These are phyloP conservation scores for Emydura subglobosa DNA, from an alignment of 2,113 vertebrate species.

Conservation along the genomic window DNA sequence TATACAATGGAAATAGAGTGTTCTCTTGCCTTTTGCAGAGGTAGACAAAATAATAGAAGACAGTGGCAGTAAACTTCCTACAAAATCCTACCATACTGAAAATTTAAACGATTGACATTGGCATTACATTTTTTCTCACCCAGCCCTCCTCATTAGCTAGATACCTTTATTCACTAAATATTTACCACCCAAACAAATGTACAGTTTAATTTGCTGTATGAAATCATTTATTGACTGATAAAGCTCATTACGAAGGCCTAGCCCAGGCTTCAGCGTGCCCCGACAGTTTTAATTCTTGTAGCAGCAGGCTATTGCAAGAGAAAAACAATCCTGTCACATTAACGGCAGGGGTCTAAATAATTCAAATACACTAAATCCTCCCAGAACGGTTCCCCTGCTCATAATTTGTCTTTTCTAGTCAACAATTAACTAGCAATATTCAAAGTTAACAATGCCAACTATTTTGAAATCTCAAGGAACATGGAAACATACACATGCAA, in stretches of 20 bases:
- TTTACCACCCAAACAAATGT: slow-evolving; percentile 88
- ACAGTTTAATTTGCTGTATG: slow-evolving; percentile 90
- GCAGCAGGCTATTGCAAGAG: slow-evolving; percentile 92
- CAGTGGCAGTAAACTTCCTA: slow-evolving; percentile 72
- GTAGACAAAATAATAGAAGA: neutral
- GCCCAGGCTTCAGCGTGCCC: slow-evolving; percentile 83
- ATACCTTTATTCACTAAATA: slow-evolving; percentile 90
- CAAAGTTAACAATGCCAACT: slow-evolving; percentile 95
- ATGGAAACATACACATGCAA: slow-evolving; percentile 29
- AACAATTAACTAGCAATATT: slow-evolving; percentile 96
- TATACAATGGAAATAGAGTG: slow-evolving; percentile 34
- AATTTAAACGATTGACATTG: slow-evolving; percentile 87
- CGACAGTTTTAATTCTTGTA: slow-evolving; percentile 90
- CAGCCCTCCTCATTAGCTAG: slow-evolving; percentile 82
- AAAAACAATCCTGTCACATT: slow-evolving; percentile 97
- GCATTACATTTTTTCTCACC: slow-evolving; percentile 68
- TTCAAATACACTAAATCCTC: slow-evolving; percentile 99
- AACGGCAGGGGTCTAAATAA: slow-evolving; percentile 97
- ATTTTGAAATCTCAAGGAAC: slow-evolving; percentile 81
- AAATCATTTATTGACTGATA: slow-evolving; percentile 93
- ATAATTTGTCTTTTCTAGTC: slow-evolving; percentile 97
- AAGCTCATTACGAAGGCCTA: slow-evolving; percentile 89
- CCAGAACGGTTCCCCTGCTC: slow-evolving; percentile 88
- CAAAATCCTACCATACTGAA: slow-evolving; percentile 65
- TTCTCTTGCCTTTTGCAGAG: slow-evolving; percentile 61